Percentiles rank a stretch among this genome's conserved stretches.
phyloP scores from a whole-genome alignment of 2,797 vertebrate genomes.

The Catamblyrhynchus diadema region DNA sequence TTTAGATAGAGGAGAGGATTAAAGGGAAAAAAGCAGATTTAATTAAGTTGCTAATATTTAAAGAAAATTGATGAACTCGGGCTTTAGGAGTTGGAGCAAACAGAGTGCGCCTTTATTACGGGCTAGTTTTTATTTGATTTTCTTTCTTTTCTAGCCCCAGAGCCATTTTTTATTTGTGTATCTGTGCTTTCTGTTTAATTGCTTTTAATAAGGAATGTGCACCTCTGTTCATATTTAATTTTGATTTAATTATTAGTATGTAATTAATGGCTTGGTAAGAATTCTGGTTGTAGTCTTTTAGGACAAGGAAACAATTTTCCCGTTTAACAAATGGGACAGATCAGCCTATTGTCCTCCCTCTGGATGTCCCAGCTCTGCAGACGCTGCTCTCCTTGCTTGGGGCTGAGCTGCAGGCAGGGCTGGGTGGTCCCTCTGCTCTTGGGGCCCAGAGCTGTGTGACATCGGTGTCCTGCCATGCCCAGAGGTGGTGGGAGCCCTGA shows the following conservation, averaged over 20 bases:
- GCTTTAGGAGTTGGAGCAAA: conserved; percentile 70
- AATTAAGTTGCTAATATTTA: conserved; percentile 87
- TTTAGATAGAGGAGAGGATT: conserved; percentile 83
- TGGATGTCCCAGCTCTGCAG: background rate
- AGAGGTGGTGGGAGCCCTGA: background rate
- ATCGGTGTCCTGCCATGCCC: accelerated
- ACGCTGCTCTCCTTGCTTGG: background rate
- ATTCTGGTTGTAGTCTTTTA: conserved; percentile 53
- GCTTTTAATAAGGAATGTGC: conserved; percentile 76
- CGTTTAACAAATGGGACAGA: background rate
- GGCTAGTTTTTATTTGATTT: conserved; percentile 73
- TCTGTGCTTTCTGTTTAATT: conserved; percentile 73
- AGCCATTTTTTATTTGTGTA: conserved; percentile 70
- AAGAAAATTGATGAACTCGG: conserved; percentile 82
- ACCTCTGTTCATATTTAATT: conserved; percentile 76
- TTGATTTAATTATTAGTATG: conserved; percentile 79
- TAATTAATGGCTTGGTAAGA: conserved; percentile 72
- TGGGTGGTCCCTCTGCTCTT: background rate
- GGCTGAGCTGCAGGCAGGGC: background rate
- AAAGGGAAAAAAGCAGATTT: conserved; percentile 79
- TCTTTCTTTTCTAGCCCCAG: conserved; percentile 65
- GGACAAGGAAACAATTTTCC: conserved; percentile 19
- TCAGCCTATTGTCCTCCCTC: background rate
- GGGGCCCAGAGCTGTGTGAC: background rate
- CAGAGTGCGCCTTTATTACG: conserved; percentile 43